Evolutionary conservation across 2,888 invertebrate genomes (phyloP), one percentile per base, ranked within the genome.

Genomic region (Lysandra coridon): DNA sequence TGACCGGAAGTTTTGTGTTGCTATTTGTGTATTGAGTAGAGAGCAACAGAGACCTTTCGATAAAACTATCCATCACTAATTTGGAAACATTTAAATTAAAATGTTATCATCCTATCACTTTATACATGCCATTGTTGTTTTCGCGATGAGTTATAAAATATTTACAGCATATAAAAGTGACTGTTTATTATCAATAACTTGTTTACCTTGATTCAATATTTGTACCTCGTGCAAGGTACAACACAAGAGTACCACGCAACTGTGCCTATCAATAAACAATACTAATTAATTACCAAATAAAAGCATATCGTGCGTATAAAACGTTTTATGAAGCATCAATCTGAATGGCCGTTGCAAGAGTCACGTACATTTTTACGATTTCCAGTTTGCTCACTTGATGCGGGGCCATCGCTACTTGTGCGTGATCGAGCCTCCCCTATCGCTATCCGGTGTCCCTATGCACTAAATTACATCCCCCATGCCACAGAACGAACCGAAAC

Each of bases 341-440:
- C 76, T 57, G 30, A 33, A 76, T 49, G 49, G 30, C 74, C 23
- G 49, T 14, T 79, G 77, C 78, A 79, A 53, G 80, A 64, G 85
- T 87, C 87, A 88, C 87, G 87, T 88, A 82, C 33, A 83, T 83
- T 82, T 85, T 86, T 84, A 85, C 87, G 87, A 87, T 87, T 87
- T 87, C 86, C 84, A 85, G 83, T 84, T 83, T 84, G 86, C 86
- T 85, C 81, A 81, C 84, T 84, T 81, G 83, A 81, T 82, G 81
- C 82, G 81, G 83, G 83, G 84, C 86, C 85, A 86, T 86, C 80
- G 81, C 80, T 80, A 82, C 82, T 81, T 81, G 88, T 88, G 89
- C 90, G 89, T 90, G 89, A 88, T 90, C 86, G 81, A 37, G 12
- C 49, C 83, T 84, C 87, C 86, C 86, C 83, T 79, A 81, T 82